Conservation (phyloP, 2,797 vertebrate species). For the Philypnodon macrostomus region DNA sequence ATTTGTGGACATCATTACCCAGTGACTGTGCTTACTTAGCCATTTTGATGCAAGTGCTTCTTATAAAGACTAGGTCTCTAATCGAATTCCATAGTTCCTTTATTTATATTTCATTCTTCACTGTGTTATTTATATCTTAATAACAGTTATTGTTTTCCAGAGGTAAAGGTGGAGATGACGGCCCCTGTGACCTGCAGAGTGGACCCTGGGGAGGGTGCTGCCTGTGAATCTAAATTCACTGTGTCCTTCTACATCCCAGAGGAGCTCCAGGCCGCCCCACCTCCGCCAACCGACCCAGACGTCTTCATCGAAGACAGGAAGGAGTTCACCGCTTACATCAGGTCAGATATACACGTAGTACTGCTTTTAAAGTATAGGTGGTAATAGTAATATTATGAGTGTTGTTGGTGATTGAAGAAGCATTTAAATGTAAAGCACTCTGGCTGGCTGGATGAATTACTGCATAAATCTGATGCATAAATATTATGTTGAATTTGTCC, state of each 20-base stretch:
- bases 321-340: conserved; percentile 77
- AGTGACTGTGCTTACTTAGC: background rate
- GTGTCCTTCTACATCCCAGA: conserved; percentile 75
- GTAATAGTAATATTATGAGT: no score
- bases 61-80: no score
- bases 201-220: conserved; percentile 71
- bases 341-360: conserved; percentile 64
- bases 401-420: no score
- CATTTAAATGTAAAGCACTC: no score
- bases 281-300: conserved; percentile 66
- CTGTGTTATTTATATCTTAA: background rate
- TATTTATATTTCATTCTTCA: background rate
- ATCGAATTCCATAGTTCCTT: no score
- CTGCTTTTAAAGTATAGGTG: no score
- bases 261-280: conserved; percentile 73
- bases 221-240: conserved; percentile 73
- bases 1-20: conserved; percentile 22
- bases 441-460: no score
- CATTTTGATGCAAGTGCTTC: background rate
- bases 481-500: no score
- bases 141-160: conserved; percentile 42
- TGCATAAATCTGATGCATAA: no score
- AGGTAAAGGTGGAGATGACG: conserved; percentile 79
- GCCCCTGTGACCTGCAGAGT: conserved; percentile 76
- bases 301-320: conserved; percentile 80